Conservation (phyloP, 2,113 vertebrate species). For the rat (Rattus norvegicus) region GRCr8 NC_086039.1:55572501-55573000, state of each 20-base stretch:
- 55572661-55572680: neutral
- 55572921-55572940: neutral
- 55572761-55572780: conserved; percentile 39
- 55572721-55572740: conserved; percentile 12
- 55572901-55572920: conserved; percentile 41
- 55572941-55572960: conserved; percentile 34
- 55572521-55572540: conserved; percentile 23
- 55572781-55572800: neutral
- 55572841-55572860: neutral
- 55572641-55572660: conserved; percentile 42
- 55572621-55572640: conserved; percentile 47
- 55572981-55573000: neutral
- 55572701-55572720: neutral
- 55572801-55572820: neutral
- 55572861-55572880: neutral
- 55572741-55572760: neutral
- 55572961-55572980: neutral
- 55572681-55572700: conserved; percentile 51
- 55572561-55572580: conserved; percentile 33
- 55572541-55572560: conserved; percentile 45
- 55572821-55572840: neutral
- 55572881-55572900: conserved; percentile 45
- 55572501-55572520: conserved; percentile 62
- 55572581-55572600: conserved; percentile 55
- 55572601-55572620: neutral